Base-by-base conservation (phyloP, 2,113 vertebrate species). In the Delphinapterus leucas region DNA sequence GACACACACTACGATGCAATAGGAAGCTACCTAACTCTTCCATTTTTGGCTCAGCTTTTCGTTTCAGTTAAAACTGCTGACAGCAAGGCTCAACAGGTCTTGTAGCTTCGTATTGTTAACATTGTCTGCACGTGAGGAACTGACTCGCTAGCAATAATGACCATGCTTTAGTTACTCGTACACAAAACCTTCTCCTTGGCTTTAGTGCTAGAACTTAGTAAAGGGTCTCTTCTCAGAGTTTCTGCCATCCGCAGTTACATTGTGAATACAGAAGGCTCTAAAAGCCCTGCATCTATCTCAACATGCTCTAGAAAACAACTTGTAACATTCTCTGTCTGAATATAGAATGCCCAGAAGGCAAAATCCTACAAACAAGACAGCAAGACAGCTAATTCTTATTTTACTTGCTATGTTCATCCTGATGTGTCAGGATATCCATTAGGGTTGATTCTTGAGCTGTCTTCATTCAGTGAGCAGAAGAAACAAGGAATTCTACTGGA, bases 21-120 rank as follows among this genome's bases (percentile, higher is more conserved):
- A 97, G 96, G 96, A 97, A 97, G 97, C 97, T 96, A 85, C 84
- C 95, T 88, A 96, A 97, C 96, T 96, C 95, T 88, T 97, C 95
- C 81, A 38, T 82, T 87, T 93, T 94, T 76, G 96, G 93, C 97
- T 96, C 96, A 61, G 80, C 83, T 53, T 95, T 96, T 81, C 60
- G 65, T 92, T 95, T 98, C 96, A 90, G 93, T 96, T 97, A 95
- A 97, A 93, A 92, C n/a, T 83, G 67, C 81, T 81, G 85, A 89
- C 84, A 96, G 83, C 92, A 98, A 87, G 96, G 87, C 55, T 94
- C 76, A 63, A 68, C 96, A 84, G 55, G 95, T 93, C 86, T 74
- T 86, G 14, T 95, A 83, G 28, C 44, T 4, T 17, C 13, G 4
- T 41, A 7, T 68, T 85, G 31, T 15, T 90, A 47, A 31, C 47